Base-by-base conservation (phyloP, 1,140 invertebrate species). In the Chironomus tepperi region DNA sequence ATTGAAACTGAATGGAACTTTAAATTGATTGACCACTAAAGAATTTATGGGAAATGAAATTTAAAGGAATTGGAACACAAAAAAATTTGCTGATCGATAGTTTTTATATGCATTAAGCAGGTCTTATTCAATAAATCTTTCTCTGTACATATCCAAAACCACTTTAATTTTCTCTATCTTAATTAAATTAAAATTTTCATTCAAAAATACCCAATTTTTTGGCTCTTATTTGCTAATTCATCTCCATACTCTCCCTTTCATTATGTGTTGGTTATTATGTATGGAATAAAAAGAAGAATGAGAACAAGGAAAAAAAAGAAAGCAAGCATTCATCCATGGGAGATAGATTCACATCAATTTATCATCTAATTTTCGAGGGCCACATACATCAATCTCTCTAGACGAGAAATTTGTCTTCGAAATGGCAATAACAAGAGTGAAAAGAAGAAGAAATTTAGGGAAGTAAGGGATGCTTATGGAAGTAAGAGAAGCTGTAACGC, bases 361-460 rank as follows among this genome's bases (percentile, higher is more conserved):
- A 70, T 70, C 65, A 70, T 70, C 65, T 21, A 18, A 70, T 70
- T 19, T 70, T 70, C 47, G 47, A 70, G 65, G 65, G 6, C 65
- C 65, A 70, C 65, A 70, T 21, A 70, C 65, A 70, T 70, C 65
- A 70, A 70, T 70, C 65, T 70, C 7, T 8, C 65, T 57, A 57
- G 65, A 70, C 19, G 16, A 70, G 65, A 70, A 70, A 70, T 70
- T 70, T 70, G 65, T 70, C 65, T 70, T 70, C 65, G 16, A 19
- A 21, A 70, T 70, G 47, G 47, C 47, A 57, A 57, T 57, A 57
- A 57, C 47, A 57, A 57, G 47, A 12, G 47, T 34, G 24, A 5
- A 34, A 5, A 34, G 24, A 34, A 34, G 5, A 34, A 34, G 24
- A 34, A 34, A 34, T 34, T 1, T 34, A 5, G 2, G 5, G 24